Base-by-base conservation (phyloP, 2,888 invertebrate species). In the Noctua pronuba region DNA sequence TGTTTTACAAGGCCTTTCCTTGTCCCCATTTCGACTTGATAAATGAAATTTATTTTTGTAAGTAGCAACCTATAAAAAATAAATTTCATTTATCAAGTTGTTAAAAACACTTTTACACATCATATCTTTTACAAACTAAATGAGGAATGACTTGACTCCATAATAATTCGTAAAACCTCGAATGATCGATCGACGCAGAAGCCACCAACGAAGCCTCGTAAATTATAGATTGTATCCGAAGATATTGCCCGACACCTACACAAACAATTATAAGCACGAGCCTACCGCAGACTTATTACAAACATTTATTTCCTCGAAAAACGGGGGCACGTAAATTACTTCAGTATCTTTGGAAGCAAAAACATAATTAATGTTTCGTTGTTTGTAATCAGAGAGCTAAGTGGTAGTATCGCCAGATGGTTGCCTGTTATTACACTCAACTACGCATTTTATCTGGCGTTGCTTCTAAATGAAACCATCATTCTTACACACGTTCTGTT, bases 281-380 rank as follows among this genome's bases (percentile, higher is more conserved):
- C 83, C 87, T 75, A 77, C 92, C 93, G 84, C 92, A 90, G 91
- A 93, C 91, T 93, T 94, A 94, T 94, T 93, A 91, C 93, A 91
- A 94, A 92, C 94, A 94, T 95, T 95, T 92, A 91, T 95, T 95
- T 93, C 79, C 82, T 86, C 90, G 89, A 91, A 93, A 94, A 94
- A 92, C 90, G 88, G 85, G 88, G 88, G 90, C 91, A 92, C 94
- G 93, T 94, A 94, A 95, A 95, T 95, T 92, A 93, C 93, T 93
- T 90, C 86, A 92, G 92, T 92, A 94, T 94, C 94, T 94, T 93
- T 89, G 91, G 92, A 93, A 94, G 93, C 94, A 95, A 94, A 95
- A 95, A 95, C 94, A 93, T 95, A 95, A 95, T 95, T 95, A 95
- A 95, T 95, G 94, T 93, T 93, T 89, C 90, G 93, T 92, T 94